These are phyloP conservation scores for Carlito syrichta DNA, from an alignment of 2,113 vertebrate genomes.

Conservation along the genomic window DNA sequence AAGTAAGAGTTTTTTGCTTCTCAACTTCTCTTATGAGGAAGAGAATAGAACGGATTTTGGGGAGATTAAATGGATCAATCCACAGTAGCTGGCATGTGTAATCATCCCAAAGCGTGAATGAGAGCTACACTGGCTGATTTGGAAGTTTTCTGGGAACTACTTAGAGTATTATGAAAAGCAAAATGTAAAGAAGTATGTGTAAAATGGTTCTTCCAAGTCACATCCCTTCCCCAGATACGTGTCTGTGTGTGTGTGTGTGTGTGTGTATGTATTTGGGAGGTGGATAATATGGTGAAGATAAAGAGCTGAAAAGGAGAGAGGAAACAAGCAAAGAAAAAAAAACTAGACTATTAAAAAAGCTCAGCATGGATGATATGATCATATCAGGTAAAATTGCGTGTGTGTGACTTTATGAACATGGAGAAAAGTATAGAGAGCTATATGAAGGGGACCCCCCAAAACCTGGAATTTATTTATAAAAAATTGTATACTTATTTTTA, in stretches of 20 bases:
- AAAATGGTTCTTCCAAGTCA: not conserved
- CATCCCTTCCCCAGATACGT: not conserved
- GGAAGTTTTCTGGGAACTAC: not conserved
- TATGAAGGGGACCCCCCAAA: too few relatives aligned
- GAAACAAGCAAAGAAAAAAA: not conserved
- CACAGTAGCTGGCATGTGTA: not conserved
- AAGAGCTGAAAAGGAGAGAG: not conserved
- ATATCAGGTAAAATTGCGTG: not conserved
- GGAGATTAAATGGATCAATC: not conserved
- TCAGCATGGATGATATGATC: not conserved
- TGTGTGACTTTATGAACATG: not conserved
- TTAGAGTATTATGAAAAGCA: not conserved
- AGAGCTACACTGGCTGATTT: not conserved
- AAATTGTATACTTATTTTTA: too few relatives aligned
- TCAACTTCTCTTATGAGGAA: not conserved
- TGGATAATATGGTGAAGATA: not conserved
- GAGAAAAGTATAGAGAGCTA: not conserved
- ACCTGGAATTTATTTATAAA: too few relatives aligned
- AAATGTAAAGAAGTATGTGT: not conserved
- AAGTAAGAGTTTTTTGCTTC: not conserved
- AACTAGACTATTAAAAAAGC: not conserved
- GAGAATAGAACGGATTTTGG: not conserved
- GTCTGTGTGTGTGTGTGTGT: not conserved
- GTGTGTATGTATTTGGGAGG: not conserved
- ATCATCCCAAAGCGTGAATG: not conserved